Conservation (phyloP, 2,797 vertebrate genomes). For the Ceyx erithaca region DNA sequence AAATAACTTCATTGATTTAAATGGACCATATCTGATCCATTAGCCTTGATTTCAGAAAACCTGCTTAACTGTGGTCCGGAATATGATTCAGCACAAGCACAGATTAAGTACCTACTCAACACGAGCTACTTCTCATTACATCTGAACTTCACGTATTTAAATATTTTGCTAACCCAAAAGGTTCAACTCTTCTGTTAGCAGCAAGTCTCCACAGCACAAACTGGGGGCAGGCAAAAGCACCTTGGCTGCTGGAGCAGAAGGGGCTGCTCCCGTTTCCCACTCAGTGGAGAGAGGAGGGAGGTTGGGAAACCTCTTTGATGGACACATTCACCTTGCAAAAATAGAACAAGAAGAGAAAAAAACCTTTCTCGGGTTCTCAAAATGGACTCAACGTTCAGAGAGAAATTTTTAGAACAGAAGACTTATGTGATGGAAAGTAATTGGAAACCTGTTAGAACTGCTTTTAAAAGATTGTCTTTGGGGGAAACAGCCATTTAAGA, state of each 20-base stretch:
- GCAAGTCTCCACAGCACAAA: not conserved
- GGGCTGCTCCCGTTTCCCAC: not conserved
- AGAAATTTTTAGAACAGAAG: not conserved
- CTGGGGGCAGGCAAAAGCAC: not conserved
- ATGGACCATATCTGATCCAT: not conserved
- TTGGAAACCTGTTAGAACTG: not conserved
- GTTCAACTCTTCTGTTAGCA: not conserved
- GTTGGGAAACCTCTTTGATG: not conserved
- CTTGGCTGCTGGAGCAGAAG: not conserved
- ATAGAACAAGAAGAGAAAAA: not conserved
- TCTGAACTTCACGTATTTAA: not conserved
- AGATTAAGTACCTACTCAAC: not conserved
- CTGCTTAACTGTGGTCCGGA: not conserved
- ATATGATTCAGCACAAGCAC: not conserved
- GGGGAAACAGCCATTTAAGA: not conserved
- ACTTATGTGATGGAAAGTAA: constrained; percentile 25
- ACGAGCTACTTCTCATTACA: not conserved
- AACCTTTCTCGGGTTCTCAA: not conserved
- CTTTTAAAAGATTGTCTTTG: not conserved
- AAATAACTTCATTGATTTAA: not conserved
- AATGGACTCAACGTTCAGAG: not conserved
- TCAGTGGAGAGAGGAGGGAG: not conserved
- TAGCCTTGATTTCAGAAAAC: not conserved
- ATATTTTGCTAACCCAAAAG: not conserved
- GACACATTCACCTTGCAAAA: not conserved